Conservation (phyloP, 2,888 invertebrate species). For the Pycnomerus fuliginosus region DNA sequence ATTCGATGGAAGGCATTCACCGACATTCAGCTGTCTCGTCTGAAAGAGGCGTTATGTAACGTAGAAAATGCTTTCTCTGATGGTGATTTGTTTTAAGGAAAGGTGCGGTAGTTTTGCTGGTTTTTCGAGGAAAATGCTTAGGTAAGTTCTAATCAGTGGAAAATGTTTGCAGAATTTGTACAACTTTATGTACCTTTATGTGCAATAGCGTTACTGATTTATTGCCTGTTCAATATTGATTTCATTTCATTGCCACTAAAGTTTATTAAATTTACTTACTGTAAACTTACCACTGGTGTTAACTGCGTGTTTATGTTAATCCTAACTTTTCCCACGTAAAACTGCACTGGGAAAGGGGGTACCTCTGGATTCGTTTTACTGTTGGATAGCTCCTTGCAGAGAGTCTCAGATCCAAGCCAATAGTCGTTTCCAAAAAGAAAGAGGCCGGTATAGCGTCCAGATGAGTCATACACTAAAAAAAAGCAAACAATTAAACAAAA, state of each 20-base stretch:
- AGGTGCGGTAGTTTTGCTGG: not conserved
- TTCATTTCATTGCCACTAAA: slow-evolving; percentile 1
- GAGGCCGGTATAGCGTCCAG: slow-evolving; percentile 75
- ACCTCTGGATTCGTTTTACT: slow-evolving; percentile 55
- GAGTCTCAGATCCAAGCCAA: slow-evolving; percentile 74
- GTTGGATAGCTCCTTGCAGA: slow-evolving; percentile 67
- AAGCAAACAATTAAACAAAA: no score
- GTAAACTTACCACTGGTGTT: slow-evolving; percentile 48
- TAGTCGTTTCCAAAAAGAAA: slow-evolving; percentile 78
- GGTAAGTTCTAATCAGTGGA: no score
- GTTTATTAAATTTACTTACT: no score
- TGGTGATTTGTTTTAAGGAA: not conserved
- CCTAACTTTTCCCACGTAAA: slow-evolving; percentile 59
- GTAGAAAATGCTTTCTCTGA: slow-evolving; percentile 14
- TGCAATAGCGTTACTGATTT: no score
- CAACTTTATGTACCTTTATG: no score
- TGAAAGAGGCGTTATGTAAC: slow-evolving; percentile 43
- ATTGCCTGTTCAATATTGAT: no score
- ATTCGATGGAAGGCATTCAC: slow-evolving; percentile 72
- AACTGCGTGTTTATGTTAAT: slow-evolving; percentile 46
- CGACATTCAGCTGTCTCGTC: slow-evolving; percentile 69
- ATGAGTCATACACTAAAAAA: slow-evolving; percentile 73
- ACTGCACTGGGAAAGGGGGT: slow-evolving; percentile 63
- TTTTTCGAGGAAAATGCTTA: not conserved
- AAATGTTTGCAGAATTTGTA: no score